Base-by-base conservation (phyloP, 2,888 invertebrate genomes). In the Macrosoma leucophasiata region DNA sequence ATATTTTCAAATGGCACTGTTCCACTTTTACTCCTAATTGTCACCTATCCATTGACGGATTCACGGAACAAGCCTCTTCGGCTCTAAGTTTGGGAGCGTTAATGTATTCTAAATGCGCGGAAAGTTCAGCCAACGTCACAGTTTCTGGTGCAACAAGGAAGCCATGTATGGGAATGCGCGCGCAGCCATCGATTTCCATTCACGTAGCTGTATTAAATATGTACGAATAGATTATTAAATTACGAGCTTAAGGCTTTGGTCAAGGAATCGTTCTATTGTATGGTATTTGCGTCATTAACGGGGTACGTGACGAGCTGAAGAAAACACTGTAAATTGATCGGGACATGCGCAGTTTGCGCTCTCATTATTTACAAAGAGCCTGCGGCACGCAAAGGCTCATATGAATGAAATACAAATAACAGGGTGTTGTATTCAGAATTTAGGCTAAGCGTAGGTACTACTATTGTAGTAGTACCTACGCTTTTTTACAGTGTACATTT, bases 161-260 rank as follows among this genome's bases (percentile, higher is more conserved):
- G 75, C 69, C 71, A 60, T 72, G 51, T 58, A 49, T 37, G 22
- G 30, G 36, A 37, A 35, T 79, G 81, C 81, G 81, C 81, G 81
- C 81, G 81, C 81, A 81, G 30, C 36, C 65, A 74, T 76, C 62
- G 77, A 78, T 78, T 71, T 49, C 49, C 48, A 65, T 66, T 61
- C 59, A 61, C 55, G 58, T 59, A 58, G 54, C 53, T 62, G 43
- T 61, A 65, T 66, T 64, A 62, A 60, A 55, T 54, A 53, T 52
- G 60, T 60, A 60, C 57, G 58, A 58, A 60, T 67, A 65, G 55
- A 47, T 68, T 66, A 74, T 73, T 73, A 60, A 69, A 71, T 72
- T 73, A 65, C 52, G 50, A 20, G 63, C 44, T 73, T 71, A 68
- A 49, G 47, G 45, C 43, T 53, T 51, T 48, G 46, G 43, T 46